These are phyloP conservation scores for Drosophila simulans DNA, from an alignment of 1,140 invertebrate species.

Conservation along the genomic window DNA sequence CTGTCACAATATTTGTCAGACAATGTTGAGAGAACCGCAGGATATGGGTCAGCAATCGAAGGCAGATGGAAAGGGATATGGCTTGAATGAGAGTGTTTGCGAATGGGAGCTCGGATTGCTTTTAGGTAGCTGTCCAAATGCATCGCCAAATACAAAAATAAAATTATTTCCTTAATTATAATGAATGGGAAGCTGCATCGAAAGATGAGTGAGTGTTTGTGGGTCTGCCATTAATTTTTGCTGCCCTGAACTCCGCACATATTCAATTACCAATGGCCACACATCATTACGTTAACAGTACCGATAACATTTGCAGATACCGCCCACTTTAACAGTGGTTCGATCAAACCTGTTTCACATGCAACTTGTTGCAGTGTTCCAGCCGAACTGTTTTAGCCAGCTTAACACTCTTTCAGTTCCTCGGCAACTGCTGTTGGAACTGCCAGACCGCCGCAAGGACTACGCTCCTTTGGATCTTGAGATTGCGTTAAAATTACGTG, in stretches of 20 bases:
- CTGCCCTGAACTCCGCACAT: conserved; percentile 23
- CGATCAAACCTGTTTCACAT: conserved; percentile 8
- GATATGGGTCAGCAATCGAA: conserved; percentile 49
- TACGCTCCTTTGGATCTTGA: conserved; percentile 4
- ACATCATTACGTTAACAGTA: conserved; percentile 27
- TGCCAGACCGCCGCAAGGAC: conserved; percentile 10
- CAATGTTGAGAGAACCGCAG: conserved; percentile 48
- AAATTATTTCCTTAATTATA: conserved; percentile 5
- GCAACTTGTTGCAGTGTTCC: conserved; percentile 6
- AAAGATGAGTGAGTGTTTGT: conserved; percentile 4
- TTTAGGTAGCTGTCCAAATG: not conserved
- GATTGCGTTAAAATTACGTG: conserved; percentile 5
- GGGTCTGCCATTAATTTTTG: conserved; percentile 30
- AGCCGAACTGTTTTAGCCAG: not conserved
- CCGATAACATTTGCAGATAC: conserved; percentile 3
- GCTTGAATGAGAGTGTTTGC: not conserved
- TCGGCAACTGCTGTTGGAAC: conserved; percentile 22
- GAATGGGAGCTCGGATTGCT: conserved; percentile 1
- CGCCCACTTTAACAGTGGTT: conserved; percentile 36
- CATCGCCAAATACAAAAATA: not conserved
- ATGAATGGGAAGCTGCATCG: not conserved
- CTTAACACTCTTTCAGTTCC: conserved; percentile 37
- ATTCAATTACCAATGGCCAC: conserved; percentile 52
- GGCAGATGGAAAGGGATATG: conserved; percentile 20
- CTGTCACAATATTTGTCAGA: conserved; percentile 59